phyloP scores from a whole-genome alignment of 92 coral and sea anemone genomes.

The Heteractis magnifica region DNA sequence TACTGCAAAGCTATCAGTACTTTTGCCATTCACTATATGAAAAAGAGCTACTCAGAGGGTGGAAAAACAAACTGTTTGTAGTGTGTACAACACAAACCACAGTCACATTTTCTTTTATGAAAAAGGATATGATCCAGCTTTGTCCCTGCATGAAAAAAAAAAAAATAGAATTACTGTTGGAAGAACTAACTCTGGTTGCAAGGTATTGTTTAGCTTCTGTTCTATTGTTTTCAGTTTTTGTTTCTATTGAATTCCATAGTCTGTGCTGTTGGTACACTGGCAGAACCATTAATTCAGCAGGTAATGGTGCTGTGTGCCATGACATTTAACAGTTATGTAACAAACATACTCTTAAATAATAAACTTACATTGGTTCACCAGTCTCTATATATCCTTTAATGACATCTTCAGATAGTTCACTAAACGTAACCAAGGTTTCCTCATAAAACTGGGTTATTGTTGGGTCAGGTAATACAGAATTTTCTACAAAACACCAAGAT shows the following conservation, averaged over 20 bases:
- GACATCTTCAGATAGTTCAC: conserved; percentile 76
- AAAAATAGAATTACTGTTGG: not conserved
- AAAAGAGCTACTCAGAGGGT: not conserved
- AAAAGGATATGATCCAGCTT: conserved; percentile 98
- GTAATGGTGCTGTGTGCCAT: not conserved
- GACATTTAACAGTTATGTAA: not conserved
- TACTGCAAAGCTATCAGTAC: too few species aligned
- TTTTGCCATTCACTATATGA: too few species aligned
- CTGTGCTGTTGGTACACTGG: not conserved
- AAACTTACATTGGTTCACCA: conserved; percentile 92
- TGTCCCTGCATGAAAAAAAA: conserved; percentile 70
- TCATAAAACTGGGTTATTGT: conserved; percentile 81
- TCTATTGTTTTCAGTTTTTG: too few species aligned
- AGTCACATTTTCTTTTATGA: not conserved
- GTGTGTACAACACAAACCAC: not conserved
- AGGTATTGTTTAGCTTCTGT: not conserved
- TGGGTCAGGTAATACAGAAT: not conserved
- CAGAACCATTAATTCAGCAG: too few species aligned
- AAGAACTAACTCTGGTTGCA: not conserved
- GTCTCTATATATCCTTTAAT: conserved; percentile 83
- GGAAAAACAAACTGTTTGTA: not conserved
- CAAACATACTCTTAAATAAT: not conserved
- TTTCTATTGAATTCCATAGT: too few species aligned
- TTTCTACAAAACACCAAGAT: conserved; percentile 5
- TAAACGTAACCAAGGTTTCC: conserved; percentile 85